phyloP scores from a whole-genome alignment of 2,797 vertebrate genomes.

The Cyprinodon diabolis region DNA sequence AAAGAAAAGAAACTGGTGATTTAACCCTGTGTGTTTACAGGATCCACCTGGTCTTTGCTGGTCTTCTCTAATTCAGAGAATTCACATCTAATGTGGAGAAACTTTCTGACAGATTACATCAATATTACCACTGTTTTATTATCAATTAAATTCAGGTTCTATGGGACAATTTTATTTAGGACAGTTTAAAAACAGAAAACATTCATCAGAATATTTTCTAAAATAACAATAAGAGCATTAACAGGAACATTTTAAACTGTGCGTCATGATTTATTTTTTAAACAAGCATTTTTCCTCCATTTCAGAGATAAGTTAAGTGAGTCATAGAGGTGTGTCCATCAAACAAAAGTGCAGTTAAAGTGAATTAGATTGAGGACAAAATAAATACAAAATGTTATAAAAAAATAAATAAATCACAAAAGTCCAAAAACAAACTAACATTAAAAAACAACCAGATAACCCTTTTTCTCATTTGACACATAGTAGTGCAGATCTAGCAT shows the following conservation, averaged over 20 bases:
- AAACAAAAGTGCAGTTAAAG: constrained; percentile 25
- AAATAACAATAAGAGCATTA: constrained; percentile 10
- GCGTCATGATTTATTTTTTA: not conserved
- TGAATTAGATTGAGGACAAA: constrained; percentile 36
- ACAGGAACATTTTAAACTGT: not conserved
- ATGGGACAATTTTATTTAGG: too few species aligned
- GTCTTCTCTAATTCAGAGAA: too few species aligned
- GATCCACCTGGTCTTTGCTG: too few species aligned
- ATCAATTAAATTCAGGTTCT: too few species aligned
- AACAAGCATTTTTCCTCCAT: not conserved
- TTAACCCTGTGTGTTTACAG: too few species aligned
- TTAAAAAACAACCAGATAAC: not conserved
- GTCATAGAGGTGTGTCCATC: constrained; percentile 16
- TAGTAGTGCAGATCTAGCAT: not conserved
- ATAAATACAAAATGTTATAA: constrained; percentile 48
- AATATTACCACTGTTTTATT: too few species aligned
- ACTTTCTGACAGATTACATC: too few species aligned
- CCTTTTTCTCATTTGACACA: not conserved
- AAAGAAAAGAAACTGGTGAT: too few species aligned
- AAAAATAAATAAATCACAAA: not conserved
- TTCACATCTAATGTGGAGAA: too few species aligned
- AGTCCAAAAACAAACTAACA: not conserved
- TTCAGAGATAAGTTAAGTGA: not conserved
- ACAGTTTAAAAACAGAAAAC: too few species aligned
- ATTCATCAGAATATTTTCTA: constrained; percentile 6